Conservation (phyloP, 2,113 vertebrate genomes). For the Campylomormyrus numenius region DNA sequence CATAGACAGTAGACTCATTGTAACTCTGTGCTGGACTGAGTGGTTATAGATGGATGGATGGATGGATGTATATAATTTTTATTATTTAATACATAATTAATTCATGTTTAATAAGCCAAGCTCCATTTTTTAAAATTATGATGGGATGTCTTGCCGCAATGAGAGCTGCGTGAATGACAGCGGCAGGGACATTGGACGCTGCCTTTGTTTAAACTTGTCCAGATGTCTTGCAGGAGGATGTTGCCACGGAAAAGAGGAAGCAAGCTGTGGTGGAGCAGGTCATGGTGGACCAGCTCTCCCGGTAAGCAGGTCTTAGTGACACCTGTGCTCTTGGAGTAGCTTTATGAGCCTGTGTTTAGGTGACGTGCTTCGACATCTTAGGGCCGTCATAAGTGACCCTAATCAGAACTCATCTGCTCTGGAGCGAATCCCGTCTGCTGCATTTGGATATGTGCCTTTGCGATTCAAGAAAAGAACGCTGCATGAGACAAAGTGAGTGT, state of each 20-base stretch:
- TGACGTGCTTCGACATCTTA: slow-evolving; percentile 24
- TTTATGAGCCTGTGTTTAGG: neutral
- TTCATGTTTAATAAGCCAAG: neutral
- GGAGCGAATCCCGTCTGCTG: slow-evolving; percentile 26
- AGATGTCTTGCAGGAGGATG: slow-evolving; percentile 52
- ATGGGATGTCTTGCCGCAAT: neutral
- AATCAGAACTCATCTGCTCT: slow-evolving; percentile 53
- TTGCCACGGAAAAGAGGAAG: slow-evolving; percentile 62
- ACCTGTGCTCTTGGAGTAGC: neutral
- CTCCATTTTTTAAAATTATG: neutral
- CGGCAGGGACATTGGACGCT: neutral
- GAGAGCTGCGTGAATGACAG: neutral
- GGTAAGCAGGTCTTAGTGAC: slow-evolving; percentile 45
- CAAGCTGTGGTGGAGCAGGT: slow-evolving; percentile 68
- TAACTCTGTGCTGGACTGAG: neutral
- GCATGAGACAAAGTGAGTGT: slow-evolving; percentile 63
- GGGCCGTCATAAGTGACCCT: slow-evolving; percentile 73
- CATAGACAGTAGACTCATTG: neutral
- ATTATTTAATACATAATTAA: neutral
- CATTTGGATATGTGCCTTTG: slow-evolving; percentile 33
- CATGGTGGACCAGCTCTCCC: slow-evolving; percentile 69
- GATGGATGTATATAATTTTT: neutral
- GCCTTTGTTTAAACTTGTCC: neutral
- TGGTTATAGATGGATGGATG: neutral
- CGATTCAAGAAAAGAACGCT: slow-evolving; percentile 55